These are phyloP conservation scores for Tachycineta bicolor DNA, from an alignment of 2,113 vertebrate species.

Conservation along the genomic window DNA sequence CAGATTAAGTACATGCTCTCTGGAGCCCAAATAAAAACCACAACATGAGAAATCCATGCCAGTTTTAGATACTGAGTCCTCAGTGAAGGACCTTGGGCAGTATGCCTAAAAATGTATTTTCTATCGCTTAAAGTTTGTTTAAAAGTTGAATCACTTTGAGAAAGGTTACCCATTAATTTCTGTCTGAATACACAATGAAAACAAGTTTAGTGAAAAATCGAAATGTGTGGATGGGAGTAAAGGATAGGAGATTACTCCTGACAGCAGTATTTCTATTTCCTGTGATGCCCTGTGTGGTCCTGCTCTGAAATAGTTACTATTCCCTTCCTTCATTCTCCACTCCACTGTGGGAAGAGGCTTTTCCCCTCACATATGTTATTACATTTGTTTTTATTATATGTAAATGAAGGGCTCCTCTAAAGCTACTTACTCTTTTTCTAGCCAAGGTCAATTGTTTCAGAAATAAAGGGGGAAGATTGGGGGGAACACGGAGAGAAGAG, in stretches of 20 bases:
- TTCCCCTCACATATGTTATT: background rate
- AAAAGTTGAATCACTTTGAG: conserved; percentile 75
- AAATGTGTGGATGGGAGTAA: conserved; percentile 43
- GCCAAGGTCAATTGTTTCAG: background rate
- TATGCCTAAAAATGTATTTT: conserved; percentile 72
- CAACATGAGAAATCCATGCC: conserved; percentile 55
- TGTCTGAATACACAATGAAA: conserved; percentile 79
- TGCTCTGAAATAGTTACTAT: conserved; percentile 60
- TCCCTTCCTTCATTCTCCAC: background rate
- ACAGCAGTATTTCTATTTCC: conserved; percentile 71
- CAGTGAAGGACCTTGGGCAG: conserved; percentile 60
- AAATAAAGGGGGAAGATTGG: background rate
- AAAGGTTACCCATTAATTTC: conserved; percentile 74
- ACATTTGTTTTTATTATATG: background rate
- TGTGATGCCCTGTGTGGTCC: conserved; percentile 29
- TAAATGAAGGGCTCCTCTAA: background rate
- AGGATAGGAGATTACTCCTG: conserved; percentile 50
- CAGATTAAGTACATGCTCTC: conserved; percentile 69
- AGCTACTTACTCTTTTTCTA: background rate
- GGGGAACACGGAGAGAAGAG: background rate
- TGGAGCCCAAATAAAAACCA: conserved; percentile 69
- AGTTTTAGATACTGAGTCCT: conserved; percentile 66
- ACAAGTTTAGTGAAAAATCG: conserved; percentile 76
- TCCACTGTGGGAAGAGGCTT: background rate
- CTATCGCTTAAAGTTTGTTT: conserved; percentile 76